Evolutionary conservation across 2,888 invertebrate species (phyloP), one percentile per base, ranked within the genome.

Genomic region (Eupithecia pulchellata): DNA sequence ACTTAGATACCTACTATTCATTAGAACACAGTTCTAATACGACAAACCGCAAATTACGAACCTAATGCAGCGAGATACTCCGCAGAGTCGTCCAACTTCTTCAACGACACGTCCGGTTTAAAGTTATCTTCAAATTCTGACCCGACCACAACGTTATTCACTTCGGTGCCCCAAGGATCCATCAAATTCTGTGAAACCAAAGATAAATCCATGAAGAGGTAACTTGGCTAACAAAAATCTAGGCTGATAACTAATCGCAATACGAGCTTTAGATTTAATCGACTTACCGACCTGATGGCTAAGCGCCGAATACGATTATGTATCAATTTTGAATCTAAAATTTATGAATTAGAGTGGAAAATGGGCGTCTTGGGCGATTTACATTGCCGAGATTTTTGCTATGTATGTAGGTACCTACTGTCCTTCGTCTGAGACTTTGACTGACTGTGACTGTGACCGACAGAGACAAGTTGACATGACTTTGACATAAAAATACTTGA

Each of bases 51-150:
- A 61, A 61, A 34, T 20, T 73, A 78, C 69, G 78, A 91, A 97
- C 97, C 97, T 80, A 97, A 94, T 76, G 95, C 89, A 73, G 96
- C 95, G 68, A 97, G 89, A 87, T 96, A 96, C 81, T 96, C 95
- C 14, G 95, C 95, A 1, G 96, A 97, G 82, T 96, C 96, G 0
- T 95, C 95, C 68, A 96, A 87, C 76, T 92, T 95, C 67, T 88
- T 60, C 32, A 60, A 86, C 64, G 79, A 81, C 71, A 78, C 79
- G 71, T 84, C 81, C 36, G 95, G 91, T 76, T 90, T 86, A 81
- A 96, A 96, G 85, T 96, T 93, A 79, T 96, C 96, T 87, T 96
- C 96, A 78, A 96, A 96, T 82, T 89, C 85, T 71, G 89, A 78
- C 62, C 80, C 85, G 70, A 81, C 82, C 76, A 74, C 82, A 74